These are phyloP conservation scores for Drosophila lacertosa DNA, from an alignment of 1,140 invertebrate genomes.

Conservation along the genomic window DNA sequence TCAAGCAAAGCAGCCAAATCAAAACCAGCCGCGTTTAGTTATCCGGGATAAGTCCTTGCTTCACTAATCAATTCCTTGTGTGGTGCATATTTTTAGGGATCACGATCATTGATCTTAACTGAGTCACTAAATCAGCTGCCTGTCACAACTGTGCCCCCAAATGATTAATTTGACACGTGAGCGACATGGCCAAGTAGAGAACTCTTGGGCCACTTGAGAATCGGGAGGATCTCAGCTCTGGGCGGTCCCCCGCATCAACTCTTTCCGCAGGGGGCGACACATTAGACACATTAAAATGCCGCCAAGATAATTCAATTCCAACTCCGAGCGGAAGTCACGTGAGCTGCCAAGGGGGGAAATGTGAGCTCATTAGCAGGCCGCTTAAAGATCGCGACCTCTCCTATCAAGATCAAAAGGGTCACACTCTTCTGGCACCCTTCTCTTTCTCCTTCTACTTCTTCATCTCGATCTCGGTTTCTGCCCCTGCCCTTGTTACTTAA, in stretches of 20 bases:
- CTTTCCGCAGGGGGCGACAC: conserved; percentile 64
- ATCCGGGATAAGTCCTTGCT: background rate
- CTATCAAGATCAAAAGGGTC: conserved; percentile 52
- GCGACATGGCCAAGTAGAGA: conserved; percentile 44
- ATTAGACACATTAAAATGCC: conserved; percentile 80
- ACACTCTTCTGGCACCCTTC: conserved; percentile 59
- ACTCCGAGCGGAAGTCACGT: conserved; percentile 45
- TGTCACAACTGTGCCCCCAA: conserved; percentile 54
- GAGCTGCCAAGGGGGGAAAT: conserved; percentile 45
- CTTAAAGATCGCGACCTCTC: conserved; percentile 74
- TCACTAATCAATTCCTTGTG: conserved; percentile 50
- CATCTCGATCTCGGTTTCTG: conserved; percentile 17
- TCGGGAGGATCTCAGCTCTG: conserved; percentile 38
- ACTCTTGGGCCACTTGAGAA: conserved; percentile 44
- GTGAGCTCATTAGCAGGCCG: conserved; percentile 71
- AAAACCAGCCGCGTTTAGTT: conserved; percentile 12
- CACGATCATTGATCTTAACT: conserved; percentile 49
- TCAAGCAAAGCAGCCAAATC: conserved; percentile 19
- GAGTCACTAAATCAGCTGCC: conserved; percentile 61
- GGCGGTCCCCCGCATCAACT: conserved; percentile 68
- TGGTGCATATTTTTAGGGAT: conserved; percentile 5
- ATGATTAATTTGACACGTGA: conserved; percentile 78
- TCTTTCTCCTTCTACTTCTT: conserved; percentile 11
- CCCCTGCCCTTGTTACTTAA: conserved; percentile 45
- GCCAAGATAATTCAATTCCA: conserved; percentile 72